Evolutionary conservation across 2,113 vertebrate species (phyloP), one percentile per base, ranked within the genome.

Genomic region (Merops nubicus): DNA sequence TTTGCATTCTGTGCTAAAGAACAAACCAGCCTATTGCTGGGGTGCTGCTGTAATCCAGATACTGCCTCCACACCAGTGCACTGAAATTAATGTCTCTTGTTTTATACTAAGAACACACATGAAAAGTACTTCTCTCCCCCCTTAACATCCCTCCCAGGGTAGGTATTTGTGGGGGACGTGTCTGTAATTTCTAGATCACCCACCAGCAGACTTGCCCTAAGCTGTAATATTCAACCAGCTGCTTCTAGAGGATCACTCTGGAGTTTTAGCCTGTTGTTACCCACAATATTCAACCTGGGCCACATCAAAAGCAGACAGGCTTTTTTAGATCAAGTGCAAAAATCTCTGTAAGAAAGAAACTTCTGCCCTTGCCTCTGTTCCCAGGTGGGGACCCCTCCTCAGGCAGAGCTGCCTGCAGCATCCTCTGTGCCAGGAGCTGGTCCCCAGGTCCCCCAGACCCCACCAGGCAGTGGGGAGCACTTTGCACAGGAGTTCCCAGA

Each of bases 41-140:
- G 28, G 4, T 26, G 4, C 14, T 28, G 2, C 26, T 38, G 2
- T 4, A 70, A 18, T 4, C 33, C 3, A 65, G 2, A 12, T 3
- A 0, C 28, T 7, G 6, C 42, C 38, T 20, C 13, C 17, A 5
- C 15, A 2, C 5, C 17, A 82, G 14, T 0, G 0, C 1, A 1
- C 19, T 5, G 21, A 50, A 56, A 33, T 23, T 1, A 54, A 7
- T 1, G 4, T 34, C 21, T 51, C 51, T 20, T 33, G n/a, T 36
- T 22, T 40, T 19, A 5, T 20, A 5, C 15, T 3, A 51, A 28
- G 16, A 45, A 6, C 2, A 26, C 12, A 43, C 28, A 28, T 5
- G 42, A 54, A 9, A 9, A 36, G 9, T 2, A 3, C 19, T 64
- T 31, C 2, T 36, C 12, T 26, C 6, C 11, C 17, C 4, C 54